Base-by-base conservation (phyloP, 2,113 vertebrate species). In the Sturnira hondurensis region DNA sequence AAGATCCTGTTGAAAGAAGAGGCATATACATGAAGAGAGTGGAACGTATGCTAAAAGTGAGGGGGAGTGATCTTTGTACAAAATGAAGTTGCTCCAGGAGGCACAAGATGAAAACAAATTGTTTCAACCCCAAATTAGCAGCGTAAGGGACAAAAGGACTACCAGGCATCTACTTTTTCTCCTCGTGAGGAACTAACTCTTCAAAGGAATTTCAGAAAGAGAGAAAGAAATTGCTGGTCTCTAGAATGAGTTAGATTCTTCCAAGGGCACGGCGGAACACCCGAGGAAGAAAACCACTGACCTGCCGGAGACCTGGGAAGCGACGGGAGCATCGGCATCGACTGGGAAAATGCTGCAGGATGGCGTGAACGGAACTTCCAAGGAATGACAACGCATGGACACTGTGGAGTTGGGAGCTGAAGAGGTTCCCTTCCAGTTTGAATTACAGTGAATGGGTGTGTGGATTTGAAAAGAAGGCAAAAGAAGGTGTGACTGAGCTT, bases 281-380 rank as follows among this genome's bases (percentile, higher is more conserved):
- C 99, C 99, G 86, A 99, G 99, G 97, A 99, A 99, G 98, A 99
- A 99, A 98, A 99, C 99, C 97, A 99, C 99, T 17, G 99, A 67
- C 33, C 28, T 67, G n/a, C 3, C 15, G 65, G 65, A 67, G 33
- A n/a, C 15, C 33, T 67, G 65, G 31, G 65, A 67, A 67, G 33
- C 33, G 7, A 15, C 19, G 65, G 58, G 22, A 61, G 58, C 58
- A 61, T 61, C 26, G 4, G 65, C 0, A 1, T n/a, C 33, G 7
- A 17, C 65, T 9, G 33, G 33, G 24, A 67, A 67, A n/a, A n/a
- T n/a, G 65, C 65, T 67, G 65, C 65, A 67, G 65, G 33, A 67
- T 7, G 31, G 15, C 16, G 33, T 67, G 33, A 67, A 67, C 65
- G n/a, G 31, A 33, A 67, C 65, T n/a, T 17, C 16, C 65, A 67